Evolutionary conservation across 2,888 invertebrate genomes (phyloP).

Genomic region (Onthophagus sagittarius): DNA sequence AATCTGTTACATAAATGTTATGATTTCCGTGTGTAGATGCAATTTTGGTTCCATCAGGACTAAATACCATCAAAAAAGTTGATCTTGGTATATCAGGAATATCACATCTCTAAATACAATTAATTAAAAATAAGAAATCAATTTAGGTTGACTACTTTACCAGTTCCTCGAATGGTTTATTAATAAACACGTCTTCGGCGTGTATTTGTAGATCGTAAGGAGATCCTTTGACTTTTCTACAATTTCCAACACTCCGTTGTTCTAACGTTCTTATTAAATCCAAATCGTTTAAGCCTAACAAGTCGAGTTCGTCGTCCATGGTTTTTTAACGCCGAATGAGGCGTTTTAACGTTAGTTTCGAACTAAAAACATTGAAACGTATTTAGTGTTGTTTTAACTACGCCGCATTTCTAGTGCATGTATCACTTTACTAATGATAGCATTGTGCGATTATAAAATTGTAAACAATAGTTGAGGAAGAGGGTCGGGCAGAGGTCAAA

Average conservation of each 20-base stretch:
- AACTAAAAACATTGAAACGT: neutral
- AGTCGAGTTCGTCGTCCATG: slow-evolving; percentile 14
- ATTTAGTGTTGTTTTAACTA: neutral
- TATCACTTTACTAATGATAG: slow-evolving; percentile 2
- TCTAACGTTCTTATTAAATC: slow-evolving; percentile 37
- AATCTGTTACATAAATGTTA: slow-evolving; percentile 78
- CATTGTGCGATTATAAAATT: neutral
- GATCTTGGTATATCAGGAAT: slow-evolving; percentile 73
- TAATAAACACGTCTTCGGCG: slow-evolving; percentile 64
- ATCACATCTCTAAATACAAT: slow-evolving; percentile 59
- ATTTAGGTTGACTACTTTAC: slow-evolving; percentile 48
- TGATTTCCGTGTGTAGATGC: slow-evolving; percentile 90
- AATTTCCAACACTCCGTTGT: slow-evolving; percentile 33
- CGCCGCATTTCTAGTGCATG: neutral
- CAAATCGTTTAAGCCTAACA: slow-evolving; percentile 22
- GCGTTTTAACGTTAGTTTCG: neutral
- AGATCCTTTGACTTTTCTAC: slow-evolving; percentile 13
- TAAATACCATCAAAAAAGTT: slow-evolving; percentile 83
- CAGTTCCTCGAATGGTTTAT: slow-evolving; percentile 58
- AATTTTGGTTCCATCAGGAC: slow-evolving; percentile 79
- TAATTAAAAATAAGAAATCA: slow-evolving; percentile 3
- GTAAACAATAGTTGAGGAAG: slow-evolving; percentile 22
- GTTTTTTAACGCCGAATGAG: neutral
- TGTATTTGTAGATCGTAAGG: slow-evolving; percentile 27
- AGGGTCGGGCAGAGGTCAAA: slow-evolving; percentile 30